Evolutionary conservation across 2,113 vertebrate genomes (phyloP), one percentile per base, ranked within the genome.

Genomic region (Uropsilus gracilis): DNA sequence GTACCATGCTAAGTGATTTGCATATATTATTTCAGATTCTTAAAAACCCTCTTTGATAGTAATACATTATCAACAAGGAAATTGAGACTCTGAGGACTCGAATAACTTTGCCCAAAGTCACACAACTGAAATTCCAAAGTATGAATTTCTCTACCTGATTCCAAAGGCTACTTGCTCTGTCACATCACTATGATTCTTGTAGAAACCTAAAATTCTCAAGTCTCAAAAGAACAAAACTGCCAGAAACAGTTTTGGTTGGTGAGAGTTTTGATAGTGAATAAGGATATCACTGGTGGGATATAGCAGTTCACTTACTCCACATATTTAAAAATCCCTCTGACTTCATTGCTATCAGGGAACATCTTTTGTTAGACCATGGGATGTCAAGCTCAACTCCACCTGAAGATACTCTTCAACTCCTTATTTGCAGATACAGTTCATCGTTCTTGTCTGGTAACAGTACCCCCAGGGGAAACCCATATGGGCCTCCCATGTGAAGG

Each of bases 181-280:
- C 24, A 53, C 9, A 61, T 53, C 48, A 24, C 18, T 6, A 13
- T 55, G 46, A 91, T 71, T 94, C 55, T 42, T 71, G 1, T 48
- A 63, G 48, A 94, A 93, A 55, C 16, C 46, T 68, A 55, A 77
- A 86, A 20, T 32, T 85, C 55, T 94, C 6, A 50, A 81, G 73
- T 78, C n/a, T 50, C 77, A n/a, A 72, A 86, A 68, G 55, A 77
- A 68, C 55, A 16, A 77, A 86, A 46, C n/a, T 37, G 11, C 22
- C 69, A 86, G 87, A 83, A 91, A 61, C 16, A 63, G 48, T 75
- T 26, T 26, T 89, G 32, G 17, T 7, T 57, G 75, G 63, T 88
- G 13, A 82, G 42, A 89, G 42, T 30, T 59, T 55, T 39, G 53
- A 64, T 39, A 59, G 17, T 3, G 3, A 11, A 61, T 53, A 66